Evolutionary conservation across 2,888 invertebrate species (phyloP), one percentile per base, ranked within the genome.

Genomic region (Catocala sponsa): DNA sequence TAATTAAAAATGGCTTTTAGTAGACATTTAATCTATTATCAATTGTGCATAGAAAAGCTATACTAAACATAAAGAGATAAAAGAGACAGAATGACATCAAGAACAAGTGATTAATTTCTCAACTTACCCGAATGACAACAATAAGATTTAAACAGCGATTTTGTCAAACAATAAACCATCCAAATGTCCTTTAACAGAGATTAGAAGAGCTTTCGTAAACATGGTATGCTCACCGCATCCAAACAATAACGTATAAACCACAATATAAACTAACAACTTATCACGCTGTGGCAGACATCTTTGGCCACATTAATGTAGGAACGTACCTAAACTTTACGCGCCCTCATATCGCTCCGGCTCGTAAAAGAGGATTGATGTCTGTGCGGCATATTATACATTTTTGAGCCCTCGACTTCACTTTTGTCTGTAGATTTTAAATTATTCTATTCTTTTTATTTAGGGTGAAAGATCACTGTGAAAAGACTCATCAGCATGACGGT

Each of bases 221-320:
- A 44, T 9, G n/a, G 12, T 5, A 41, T 12, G 38, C 12, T n/a
- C 12, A 15, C 13, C 12, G n/a, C 11, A 60, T 67, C 68, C 63
- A 59, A 53, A 67, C 66, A 67, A 67, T 59, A 69, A 60, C 64
- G 55, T 70, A 66, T 69, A 65, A 72, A 68, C 70, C 67, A 65
- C 62, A 59, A 57, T 63, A 59, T 63, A 67, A 70, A 48, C 59
- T 59, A 68, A 64, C 60, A 70, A 73, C 68, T 73, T 74, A 74
- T 77, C 77, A 70, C 70, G 50, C 54, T 58, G 65, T 68, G 63
- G 61, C 73, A 72, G 70, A 38, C 59, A 35, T 48, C 59, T 48
- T 48, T 35, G 13, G 38, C 32, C 47, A 13, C 6, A 55, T 11
- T 25, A 55, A 48, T 55, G 35, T 47, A 9, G 15, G 15, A 10